Evolutionary conservation across 2,797 vertebrate species (phyloP).

Genomic region (Aeoliscus strigatus): DNA sequence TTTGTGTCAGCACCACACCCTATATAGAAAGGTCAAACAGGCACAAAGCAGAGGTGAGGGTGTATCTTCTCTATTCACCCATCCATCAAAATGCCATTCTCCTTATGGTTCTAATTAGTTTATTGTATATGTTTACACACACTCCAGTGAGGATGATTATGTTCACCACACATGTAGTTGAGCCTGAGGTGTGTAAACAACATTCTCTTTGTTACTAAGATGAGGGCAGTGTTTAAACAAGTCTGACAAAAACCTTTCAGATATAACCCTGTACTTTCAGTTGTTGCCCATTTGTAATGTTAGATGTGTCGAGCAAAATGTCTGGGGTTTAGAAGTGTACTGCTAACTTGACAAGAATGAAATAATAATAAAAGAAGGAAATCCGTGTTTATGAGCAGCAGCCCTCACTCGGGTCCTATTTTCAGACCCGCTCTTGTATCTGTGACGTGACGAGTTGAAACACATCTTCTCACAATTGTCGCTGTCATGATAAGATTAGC

Average conservation of each 20-base stretch:
- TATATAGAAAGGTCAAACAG: conserved; percentile 59
- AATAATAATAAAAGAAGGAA: conserved; percentile 37
- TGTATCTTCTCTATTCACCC: conserved; percentile 50
- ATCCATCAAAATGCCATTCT: conserved; percentile 29
- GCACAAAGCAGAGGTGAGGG: conserved; percentile 68
- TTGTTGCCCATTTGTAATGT: conserved; percentile 22
- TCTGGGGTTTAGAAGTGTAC: conserved; percentile 14
- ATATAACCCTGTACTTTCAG: conserved; percentile 13
- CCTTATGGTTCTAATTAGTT: conserved; percentile 51
- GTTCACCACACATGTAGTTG: conserved; percentile 22
- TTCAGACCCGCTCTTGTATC: conserved; percentile 10
- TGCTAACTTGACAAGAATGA: conserved; percentile 18
- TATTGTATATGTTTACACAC: conserved; percentile 55
- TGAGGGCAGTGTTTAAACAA: conserved; percentile 26
- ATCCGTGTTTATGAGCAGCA: conserved; percentile 34
- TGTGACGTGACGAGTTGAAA: conserved; percentile 31
- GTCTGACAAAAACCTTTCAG: conserved; percentile 11
- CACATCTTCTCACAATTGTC: conserved; percentile 51
- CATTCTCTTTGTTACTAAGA: conserved; percentile 23
- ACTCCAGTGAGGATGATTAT: conserved; percentile 41
- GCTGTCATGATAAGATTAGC: conserved; percentile 60
- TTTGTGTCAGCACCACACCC: conserved; percentile 74
- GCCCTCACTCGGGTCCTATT: conserved; percentile 32
- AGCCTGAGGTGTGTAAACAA: conserved; percentile 40
- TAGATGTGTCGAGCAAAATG: no score